These are phyloP conservation scores for Venturia canescens DNA, from an alignment of 1,140 invertebrate species.

Conservation along the genomic window DNA sequence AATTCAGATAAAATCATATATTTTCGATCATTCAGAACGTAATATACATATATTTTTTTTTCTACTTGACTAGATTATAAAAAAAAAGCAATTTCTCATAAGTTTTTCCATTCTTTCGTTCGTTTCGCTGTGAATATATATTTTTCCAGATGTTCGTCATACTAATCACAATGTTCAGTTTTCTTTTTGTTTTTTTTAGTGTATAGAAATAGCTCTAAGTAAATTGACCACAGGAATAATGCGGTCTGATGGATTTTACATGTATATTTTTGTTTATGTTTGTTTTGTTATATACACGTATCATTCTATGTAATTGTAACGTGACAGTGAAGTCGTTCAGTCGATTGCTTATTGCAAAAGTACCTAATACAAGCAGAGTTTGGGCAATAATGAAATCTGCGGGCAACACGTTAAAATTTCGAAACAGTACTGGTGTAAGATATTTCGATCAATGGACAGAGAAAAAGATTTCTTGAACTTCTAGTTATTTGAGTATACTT, in stretches of 20 bases:
- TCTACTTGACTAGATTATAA: conserved; percentile 74
- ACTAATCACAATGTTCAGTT: conserved; percentile 61
- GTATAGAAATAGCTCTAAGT: conserved; percentile 52
- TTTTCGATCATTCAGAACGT: conserved; percentile 61
- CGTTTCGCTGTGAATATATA: not conserved
- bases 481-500: too few species aligned
- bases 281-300: too few species aligned
- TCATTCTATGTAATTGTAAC: too few species aligned
- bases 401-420: too few species aligned
- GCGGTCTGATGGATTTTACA: conserved; percentile 1
- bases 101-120: not conserved
- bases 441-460: too few species aligned
- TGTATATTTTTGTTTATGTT: not conserved
- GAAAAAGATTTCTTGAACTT: too few species aligned
- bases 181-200: conserved; percentile 48
- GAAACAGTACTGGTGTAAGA: too few species aligned
- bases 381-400: too few species aligned
- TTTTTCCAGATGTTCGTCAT: conserved; percentile 47
- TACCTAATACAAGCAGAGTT: too few species aligned
- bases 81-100: conserved; percentile 64
- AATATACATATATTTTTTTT: conserved; percentile 66
- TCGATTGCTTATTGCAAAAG: too few species aligned
- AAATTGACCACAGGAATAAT: not conserved
- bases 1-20: conserved; percentile 70
- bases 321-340: too few species aligned